These are phyloP conservation scores for Fringilla coelebs DNA, from an alignment of 2,797 vertebrate species.

Conservation along the genomic window DNA sequence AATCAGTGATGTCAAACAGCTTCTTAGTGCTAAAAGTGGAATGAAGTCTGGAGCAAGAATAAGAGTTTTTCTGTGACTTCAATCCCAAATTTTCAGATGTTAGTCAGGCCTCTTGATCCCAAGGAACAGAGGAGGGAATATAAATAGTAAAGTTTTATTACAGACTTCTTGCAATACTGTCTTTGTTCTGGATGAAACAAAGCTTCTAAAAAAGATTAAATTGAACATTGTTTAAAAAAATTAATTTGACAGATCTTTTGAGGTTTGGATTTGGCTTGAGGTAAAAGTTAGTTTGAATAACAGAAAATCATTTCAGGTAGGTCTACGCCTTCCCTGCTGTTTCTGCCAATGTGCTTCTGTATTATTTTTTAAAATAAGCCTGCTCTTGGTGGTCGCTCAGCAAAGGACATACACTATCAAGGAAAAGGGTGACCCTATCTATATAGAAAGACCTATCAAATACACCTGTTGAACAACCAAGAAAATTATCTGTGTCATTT, in stretches of 20 bases:
- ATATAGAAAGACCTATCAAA: background rate
- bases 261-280: background rate
- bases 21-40: background rate
- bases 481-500: background rate
- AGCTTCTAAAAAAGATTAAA: background rate
- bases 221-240: background rate
- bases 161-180: background rate
- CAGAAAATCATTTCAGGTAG: background rate
- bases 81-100: background rate
- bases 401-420: background rate
- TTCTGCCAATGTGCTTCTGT: background rate
- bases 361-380: background rate
- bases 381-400: background rate
- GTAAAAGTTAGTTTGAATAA: background rate
- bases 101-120: background rate
- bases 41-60: background rate
- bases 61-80: background rate
- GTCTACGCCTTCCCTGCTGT: background rate
- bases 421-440: background rate
- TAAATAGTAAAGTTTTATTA: background rate
- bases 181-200: background rate
- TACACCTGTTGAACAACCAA: background rate
- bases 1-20: background rate
- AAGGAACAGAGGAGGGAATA: background rate
- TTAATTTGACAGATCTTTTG: background rate